Conservation (phyloP, 2,113 vertebrate species). For the Carassius carassius region DNA sequence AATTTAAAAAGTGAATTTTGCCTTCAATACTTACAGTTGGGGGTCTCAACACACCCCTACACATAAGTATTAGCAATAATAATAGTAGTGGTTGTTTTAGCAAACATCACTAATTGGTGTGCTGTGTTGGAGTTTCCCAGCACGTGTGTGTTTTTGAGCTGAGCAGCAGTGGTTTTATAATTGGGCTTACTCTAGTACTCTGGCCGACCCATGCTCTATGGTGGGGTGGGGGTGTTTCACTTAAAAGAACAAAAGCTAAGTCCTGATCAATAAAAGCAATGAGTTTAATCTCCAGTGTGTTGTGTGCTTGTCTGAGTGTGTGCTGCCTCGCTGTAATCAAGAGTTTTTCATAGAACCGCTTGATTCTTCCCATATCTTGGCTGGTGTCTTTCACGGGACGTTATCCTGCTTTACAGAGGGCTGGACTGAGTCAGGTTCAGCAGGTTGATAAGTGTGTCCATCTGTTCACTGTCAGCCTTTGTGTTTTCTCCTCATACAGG, state of each 20-base stretch:
- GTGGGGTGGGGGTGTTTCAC: not conserved
- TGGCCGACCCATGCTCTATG: not conserved
- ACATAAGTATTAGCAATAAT: not conserved
- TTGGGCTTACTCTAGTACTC: not conserved
- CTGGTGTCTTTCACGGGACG: not conserved
- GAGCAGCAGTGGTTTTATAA: not conserved
- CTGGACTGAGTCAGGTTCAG: conserved; percentile 16
- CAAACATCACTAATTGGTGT: not conserved
- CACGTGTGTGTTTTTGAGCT: not conserved
- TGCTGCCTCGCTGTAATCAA: not conserved
- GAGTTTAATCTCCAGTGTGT: not conserved
- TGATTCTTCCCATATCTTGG: not conserved
- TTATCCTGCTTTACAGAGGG: conserved; percentile 18
- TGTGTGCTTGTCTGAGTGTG: not conserved
- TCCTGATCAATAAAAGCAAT: conserved; percentile 12
- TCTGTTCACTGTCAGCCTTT: conserved; percentile 16
- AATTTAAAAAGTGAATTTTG: too few species aligned
- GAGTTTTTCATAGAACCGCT: not conserved
- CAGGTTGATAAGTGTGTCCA: conserved; percentile 12
- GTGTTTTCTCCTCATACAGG: not conserved
- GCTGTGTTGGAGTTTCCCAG: not conserved
- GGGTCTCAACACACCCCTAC: not conserved
- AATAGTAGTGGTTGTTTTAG: not conserved
- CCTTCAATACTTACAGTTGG: not conserved
- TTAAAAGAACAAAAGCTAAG: conserved; percentile 1